Evolutionary conservation across 2,113 vertebrate genomes (phyloP).

Genomic region (Candoia aspera): DNA sequence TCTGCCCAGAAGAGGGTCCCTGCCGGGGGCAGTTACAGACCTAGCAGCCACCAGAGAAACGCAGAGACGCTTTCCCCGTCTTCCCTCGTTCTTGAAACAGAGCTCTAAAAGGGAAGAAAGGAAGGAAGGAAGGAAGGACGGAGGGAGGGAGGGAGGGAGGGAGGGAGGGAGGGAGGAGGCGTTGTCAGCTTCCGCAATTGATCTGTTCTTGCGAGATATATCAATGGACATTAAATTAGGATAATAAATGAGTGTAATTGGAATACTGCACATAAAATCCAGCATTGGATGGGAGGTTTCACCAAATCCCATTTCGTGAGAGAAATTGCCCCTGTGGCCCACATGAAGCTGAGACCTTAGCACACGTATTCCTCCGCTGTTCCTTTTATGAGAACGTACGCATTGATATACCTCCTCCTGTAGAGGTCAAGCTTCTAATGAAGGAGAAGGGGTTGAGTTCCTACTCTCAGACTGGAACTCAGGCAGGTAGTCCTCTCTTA

Average conservation of each 20-base stretch:
- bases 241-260: neutral
- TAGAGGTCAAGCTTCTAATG: too few species aligned
- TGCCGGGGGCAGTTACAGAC: constrained; percentile 67
- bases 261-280: neutral
- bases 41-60: constrained; percentile 90
- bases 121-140: neutral
- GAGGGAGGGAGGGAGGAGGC: neutral
- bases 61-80: constrained; percentile 75
- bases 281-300: neutral
- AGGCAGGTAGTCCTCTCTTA: too few species aligned
- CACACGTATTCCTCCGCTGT: too few species aligned
- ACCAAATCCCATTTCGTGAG: neutral
- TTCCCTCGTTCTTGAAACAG: constrained; percentile 69
- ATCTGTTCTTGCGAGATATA: neutral
- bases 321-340: neutral
- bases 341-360: neutral
- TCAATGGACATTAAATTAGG: neutral
- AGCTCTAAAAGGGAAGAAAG: constrained; percentile 70
- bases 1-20: neutral
- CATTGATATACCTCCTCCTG: too few species aligned
- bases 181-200: too few species aligned
- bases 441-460: too few species aligned
- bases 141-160: too few species aligned
- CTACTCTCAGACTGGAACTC: too few species aligned
- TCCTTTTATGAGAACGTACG: neutral